These are phyloP conservation scores for Bembecia ichneumoniformis DNA, from an alignment of 2,888 invertebrate species.

Conservation along the genomic window DNA sequence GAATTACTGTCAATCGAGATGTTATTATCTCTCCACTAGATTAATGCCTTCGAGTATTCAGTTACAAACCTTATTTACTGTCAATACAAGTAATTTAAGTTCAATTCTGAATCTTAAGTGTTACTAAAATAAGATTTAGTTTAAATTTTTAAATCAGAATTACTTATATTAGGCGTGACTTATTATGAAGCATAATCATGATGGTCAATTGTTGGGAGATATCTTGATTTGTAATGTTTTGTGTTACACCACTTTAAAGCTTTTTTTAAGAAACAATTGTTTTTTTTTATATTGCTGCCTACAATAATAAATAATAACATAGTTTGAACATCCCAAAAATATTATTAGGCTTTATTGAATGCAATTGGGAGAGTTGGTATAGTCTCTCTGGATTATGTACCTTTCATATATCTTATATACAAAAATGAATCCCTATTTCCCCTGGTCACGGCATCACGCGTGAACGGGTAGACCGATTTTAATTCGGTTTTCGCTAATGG, in stretches of 20 bases:
- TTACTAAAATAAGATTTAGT: not conserved
- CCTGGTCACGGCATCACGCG: too few species aligned
- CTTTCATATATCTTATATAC: too few species aligned
- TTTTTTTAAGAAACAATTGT: not conserved
- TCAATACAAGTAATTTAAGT: not conserved
- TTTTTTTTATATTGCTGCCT: too few species aligned
- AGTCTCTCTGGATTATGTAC: too few species aligned
- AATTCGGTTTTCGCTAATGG: too few species aligned
- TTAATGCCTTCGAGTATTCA: constrained; percentile 28
- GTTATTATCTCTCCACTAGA: constrained; percentile 34
- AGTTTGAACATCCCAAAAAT: too few species aligned
- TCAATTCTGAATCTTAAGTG: not conserved
- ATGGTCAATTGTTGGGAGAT: constrained; percentile 40
- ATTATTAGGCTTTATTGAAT: not conserved
- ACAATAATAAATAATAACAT: too few species aligned
- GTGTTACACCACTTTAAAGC: not conserved
- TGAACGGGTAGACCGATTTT: too few species aligned
- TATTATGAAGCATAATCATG: constrained; percentile 33
- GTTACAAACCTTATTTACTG: constrained; percentile 12
- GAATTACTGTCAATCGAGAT: constrained; percentile 47
- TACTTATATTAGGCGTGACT: constrained; percentile 12
- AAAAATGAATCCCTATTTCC: too few species aligned
- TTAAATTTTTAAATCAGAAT: not conserved
- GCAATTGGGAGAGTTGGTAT: too few species aligned
- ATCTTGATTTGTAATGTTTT: constrained; percentile 15